Conservation (phyloP, 2,113 vertebrate species). For the Catharus fuscescens region DNA sequence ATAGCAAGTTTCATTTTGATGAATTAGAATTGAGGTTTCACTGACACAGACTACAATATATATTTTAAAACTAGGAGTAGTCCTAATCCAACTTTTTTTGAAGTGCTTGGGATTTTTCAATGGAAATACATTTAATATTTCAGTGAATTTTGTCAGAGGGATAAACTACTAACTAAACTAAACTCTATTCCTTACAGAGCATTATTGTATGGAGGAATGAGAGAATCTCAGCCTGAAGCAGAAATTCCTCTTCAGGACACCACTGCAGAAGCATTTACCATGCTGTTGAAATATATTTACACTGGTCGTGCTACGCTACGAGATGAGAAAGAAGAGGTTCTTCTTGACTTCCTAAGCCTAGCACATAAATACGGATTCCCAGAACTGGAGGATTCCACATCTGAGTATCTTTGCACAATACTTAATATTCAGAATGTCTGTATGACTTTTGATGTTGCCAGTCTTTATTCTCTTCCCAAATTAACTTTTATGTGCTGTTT, state of each 20-base stretch:
- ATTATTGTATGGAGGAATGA: conserved; percentile 94
- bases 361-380: conserved; percentile 97
- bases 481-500: conserved; percentile 91
- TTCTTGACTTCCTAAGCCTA: conserved; percentile 94
- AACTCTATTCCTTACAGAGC: conserved; percentile 77
- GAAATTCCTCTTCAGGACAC: conserved; percentile 95
- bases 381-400: conserved; percentile 94
- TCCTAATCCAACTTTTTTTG: not conserved
- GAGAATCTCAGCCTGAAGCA: conserved; percentile 93
- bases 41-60: not conserved
- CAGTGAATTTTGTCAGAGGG: not conserved
- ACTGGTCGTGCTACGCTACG: conserved; percentile 93
- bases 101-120: not conserved
- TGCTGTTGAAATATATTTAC: conserved; percentile 96
- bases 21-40: not conserved
- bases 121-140: not conserved
- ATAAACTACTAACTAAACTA: not conserved
- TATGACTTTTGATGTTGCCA: conserved; percentile 96
- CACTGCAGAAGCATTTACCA: conserved; percentile 92
- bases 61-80: not conserved
- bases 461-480: conserved; percentile 90
- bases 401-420: conserved; percentile 94
- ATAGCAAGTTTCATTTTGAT: not conserved
- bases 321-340: conserved; percentile 91
- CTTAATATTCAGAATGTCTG: conserved; percentile 95